Evolutionary conservation across 2,113 vertebrate species (phyloP).

Genomic region (Channa maculata): DNA sequence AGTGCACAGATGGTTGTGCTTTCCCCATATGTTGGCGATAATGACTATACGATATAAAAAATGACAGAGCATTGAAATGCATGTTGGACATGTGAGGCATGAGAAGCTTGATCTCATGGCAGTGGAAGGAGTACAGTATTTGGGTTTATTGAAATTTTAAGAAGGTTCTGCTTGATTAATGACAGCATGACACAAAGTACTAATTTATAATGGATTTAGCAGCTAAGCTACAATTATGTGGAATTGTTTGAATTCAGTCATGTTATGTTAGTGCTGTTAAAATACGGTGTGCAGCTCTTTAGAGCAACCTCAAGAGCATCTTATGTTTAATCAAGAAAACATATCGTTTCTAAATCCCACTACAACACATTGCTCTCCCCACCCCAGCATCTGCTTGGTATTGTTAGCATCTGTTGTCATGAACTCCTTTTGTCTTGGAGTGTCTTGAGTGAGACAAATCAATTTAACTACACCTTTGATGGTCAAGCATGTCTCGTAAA

Average conservation of each 20-base stretch:
- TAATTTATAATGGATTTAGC: conserved; percentile 16
- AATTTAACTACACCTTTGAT: conserved; percentile 71
- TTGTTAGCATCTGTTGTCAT: conserved; percentile 21
- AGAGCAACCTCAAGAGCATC: conserved; percentile 23
- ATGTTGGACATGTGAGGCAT: conserved; percentile 23
- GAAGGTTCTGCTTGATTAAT: conserved; percentile 22
- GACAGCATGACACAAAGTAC: conserved; percentile 21
- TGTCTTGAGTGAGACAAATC: conserved; percentile 45
- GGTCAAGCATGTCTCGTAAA: conserved; percentile 51
- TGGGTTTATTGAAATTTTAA: conserved; percentile 23
- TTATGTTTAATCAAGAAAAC: conserved; percentile 43
- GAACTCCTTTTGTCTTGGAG: conserved; percentile 54
- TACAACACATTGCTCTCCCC: conserved; percentile 10
- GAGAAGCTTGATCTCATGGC: conserved; percentile 23
- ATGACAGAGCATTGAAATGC: conserved; percentile 60
- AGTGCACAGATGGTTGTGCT: conserved; percentile 56
- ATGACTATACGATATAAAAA: conserved; percentile 49
- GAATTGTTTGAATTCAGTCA: not conserved
- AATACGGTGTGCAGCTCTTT: not conserved
- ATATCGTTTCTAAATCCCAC: not conserved
- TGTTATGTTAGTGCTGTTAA: too few relatives aligned
- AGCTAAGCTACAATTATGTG: conserved; percentile 13
- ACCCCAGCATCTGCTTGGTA: conserved; percentile 1
- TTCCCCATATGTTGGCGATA: conserved; percentile 49
- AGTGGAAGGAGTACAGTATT: not conserved